Base-by-base conservation (phyloP, 2,113 vertebrate species). In the Sylvietta virens region DNA sequence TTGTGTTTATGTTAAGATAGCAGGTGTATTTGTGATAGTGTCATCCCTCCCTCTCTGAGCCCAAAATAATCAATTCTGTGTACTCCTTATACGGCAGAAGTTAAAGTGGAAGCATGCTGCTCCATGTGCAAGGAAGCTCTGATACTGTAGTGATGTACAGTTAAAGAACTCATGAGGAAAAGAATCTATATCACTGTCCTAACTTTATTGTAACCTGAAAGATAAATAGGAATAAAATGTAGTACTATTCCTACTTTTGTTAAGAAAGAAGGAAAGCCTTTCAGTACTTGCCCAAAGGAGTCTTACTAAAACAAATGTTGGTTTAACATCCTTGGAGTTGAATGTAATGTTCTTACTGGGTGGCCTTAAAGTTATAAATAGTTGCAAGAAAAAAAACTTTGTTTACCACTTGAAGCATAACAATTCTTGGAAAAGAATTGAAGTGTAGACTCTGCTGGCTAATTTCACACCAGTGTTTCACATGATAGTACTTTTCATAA, bases 291-390 rank as follows among this genome's bases (percentile, higher is more conserved):
- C 14, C 24, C 28, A 53, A 51, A 86, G 44, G 53, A 70, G 39
- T 64, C 62, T 85, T 90, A 44, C 44, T 84, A 28, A 95, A 94
- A 51, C 15, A 70, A 66, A 58, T 79, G 76, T 51, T 84, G 40
- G 39, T 83, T 84, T 76, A 48, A 53, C 72, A 74, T 90, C 72
- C 26, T 73, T 70, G 18, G 56, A 53, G 45, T 56, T 88, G 71
- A 83, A 74, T 1, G 1, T 71, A 67, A 74, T 79, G 37, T 92
- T 93, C 82, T 57, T 86, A 53, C 39, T 92, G 85, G 71, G 70
- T 95, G 85, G 85, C 91, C 87, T 66, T 83, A 64, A 71, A 54
- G n/a, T 33, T 94, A 93, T 93, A 86, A 95, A 94, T 95, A 92
- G 65, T 89, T 84, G 6, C 21, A 84, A 62, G n/a, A 11, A 79